A percentile compares a stretch with the other conserved stretches of the same genome.
phyloP scores from a whole-genome alignment of 1,140 invertebrate species.

The Trichonephila clavipes region DNA sequence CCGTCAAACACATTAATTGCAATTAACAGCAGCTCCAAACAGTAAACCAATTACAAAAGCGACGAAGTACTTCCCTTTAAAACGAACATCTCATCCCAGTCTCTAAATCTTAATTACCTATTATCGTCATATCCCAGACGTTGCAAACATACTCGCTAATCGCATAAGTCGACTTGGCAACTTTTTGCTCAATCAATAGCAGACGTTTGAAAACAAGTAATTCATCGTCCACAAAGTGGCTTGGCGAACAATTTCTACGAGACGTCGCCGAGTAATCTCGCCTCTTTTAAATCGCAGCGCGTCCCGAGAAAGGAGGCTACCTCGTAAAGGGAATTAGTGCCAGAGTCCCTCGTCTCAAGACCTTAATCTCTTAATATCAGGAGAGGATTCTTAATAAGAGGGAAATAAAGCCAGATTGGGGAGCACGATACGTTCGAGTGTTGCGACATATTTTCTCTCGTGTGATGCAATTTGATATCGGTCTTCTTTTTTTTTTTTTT shows the following conservation, averaged over 20 bases:
- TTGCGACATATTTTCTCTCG: neutral
- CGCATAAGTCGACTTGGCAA: neutral
- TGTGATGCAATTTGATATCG: no score
- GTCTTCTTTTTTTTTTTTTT: no score
- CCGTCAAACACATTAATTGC: no score
- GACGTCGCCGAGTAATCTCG: conserved; percentile 13
- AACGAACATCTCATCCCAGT: neutral
- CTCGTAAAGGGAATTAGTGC: conserved; percentile 58
- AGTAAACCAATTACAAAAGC: neutral
- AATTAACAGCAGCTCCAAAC: no score
- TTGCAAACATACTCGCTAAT: neutral
- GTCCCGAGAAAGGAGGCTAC: neutral
- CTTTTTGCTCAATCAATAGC: conserved; percentile 17
- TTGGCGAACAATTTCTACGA: conserved; percentile 30
- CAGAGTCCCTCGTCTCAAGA: conserved; percentile 37
- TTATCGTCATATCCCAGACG: conserved; percentile 11
- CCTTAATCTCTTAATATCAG: conserved; percentile 67
- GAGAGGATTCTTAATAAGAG: conserved; percentile 45
- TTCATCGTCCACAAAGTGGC: conserved; percentile 26
- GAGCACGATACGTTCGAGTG: neutral
- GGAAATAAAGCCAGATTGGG: conserved; percentile 28
- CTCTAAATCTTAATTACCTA: neutral
- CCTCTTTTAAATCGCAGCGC: conserved; percentile 29
- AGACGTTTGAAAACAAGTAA: conserved; percentile 29
- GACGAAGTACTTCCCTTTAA: neutral